Percentiles rank a stretch among this genome's conserved stretches.
Conservation (phyloP, 2,888 invertebrate species). For the Microplitis manilae region DNA sequence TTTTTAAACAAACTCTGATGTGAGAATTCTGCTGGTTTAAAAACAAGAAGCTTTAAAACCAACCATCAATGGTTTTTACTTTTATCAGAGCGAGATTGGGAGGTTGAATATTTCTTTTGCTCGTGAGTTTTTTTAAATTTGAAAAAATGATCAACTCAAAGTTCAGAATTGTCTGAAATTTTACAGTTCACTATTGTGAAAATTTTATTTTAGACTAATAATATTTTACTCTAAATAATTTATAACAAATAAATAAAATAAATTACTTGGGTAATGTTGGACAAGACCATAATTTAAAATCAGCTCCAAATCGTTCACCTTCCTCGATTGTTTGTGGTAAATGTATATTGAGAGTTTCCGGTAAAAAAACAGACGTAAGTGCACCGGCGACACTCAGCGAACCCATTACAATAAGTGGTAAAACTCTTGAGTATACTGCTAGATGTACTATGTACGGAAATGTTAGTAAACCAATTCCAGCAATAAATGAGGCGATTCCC, state of each 20-base stretch:
- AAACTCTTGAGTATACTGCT: slow-evolving; percentile 75
- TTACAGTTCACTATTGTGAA: too few species aligned
- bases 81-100: too few species aligned
- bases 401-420: slow-evolving; percentile 78
- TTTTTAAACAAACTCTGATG: too few species aligned
- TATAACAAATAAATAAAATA: slow-evolving; percentile 37
- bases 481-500: slow-evolving; percentile 79
- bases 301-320: slow-evolving; percentile 76
- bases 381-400: slow-evolving; percentile 75
- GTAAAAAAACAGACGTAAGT: slow-evolving; percentile 76
- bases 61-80: too few species aligned
- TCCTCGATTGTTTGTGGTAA: slow-evolving; percentile 78
- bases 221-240: neutral
- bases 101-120: too few species aligned
- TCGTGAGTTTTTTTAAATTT: too few species aligned
- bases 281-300: slow-evolving; percentile 75
- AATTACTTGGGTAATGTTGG: slow-evolving; percentile 68
- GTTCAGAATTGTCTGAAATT: too few species aligned
- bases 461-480: slow-evolving; percentile 77
- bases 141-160: too few species aligned
- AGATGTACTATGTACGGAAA: slow-evolving; percentile 79
- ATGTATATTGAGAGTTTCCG: slow-evolving; percentile 78
- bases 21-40: too few species aligned
- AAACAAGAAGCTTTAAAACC: too few species aligned
- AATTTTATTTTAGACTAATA: neutral